Evolutionary conservation across 2,888 invertebrate genomes (phyloP).

Genomic region (Pammene fasciana): DNA sequence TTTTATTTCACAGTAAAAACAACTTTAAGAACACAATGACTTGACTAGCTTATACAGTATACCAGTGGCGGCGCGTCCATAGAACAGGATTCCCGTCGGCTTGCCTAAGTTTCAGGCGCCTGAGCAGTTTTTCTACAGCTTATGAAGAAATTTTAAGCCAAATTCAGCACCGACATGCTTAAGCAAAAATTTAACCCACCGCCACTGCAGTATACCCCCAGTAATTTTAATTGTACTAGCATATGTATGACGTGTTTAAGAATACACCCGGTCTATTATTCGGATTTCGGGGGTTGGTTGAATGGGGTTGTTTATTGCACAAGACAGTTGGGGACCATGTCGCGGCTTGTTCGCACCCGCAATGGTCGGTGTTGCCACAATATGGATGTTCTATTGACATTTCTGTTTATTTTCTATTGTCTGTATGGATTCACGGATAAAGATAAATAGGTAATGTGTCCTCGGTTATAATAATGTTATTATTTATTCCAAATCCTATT

Average conservation of each 20-base stretch:
- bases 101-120: no score
- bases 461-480: background rate
- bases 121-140: no score
- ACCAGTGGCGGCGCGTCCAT: no score
- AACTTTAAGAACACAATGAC: no score
- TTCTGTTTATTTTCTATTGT: constrained; percentile 4
- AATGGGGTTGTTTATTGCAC: constrained; percentile 46
- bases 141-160: no score
- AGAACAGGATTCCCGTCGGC: no score
- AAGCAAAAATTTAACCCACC: no score
- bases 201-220: no score
- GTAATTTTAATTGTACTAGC: constrained; percentile 24
- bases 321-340: constrained; percentile 65
- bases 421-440: background rate
- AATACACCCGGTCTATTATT: constrained; percentile 22
- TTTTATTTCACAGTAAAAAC: no score
- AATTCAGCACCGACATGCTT: no score
- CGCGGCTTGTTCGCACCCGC: constrained; percentile 54
- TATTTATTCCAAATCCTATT: no score
- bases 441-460: background rate
- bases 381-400: constrained; percentile 10
- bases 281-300: constrained; percentile 8
- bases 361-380: constrained; percentile 9
- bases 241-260: constrained; percentile 36
- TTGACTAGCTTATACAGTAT: no score